Conservation (phyloP, 2,888 invertebrate species). For the Tipula vernalis region DNA sequence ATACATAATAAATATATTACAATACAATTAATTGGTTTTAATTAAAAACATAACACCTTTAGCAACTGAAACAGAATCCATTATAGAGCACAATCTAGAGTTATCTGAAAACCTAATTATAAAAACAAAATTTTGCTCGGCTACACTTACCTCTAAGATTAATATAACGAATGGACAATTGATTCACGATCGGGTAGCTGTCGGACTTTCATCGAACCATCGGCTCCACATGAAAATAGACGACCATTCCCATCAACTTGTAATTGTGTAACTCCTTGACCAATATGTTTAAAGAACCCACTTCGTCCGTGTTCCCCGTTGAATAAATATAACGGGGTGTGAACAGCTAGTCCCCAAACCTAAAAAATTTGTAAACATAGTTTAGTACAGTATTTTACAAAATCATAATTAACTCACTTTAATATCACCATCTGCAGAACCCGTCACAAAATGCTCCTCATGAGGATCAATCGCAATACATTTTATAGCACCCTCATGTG, state of each 20-base stretch:
- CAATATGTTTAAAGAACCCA: conserved; percentile 95
- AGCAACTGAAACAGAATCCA: too few species aligned
- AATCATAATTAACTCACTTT: conserved; percentile 45
- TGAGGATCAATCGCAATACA: conserved; percentile 88
- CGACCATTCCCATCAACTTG: conserved; percentile 80
- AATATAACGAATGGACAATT: conserved; percentile 43
- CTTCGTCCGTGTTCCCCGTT: conserved; percentile 91
- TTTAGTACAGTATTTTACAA: neutral
- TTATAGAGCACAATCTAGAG: too few species aligned
- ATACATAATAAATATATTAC: too few species aligned
- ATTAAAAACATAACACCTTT: too few species aligned
- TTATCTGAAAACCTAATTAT: too few species aligned
- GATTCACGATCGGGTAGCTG: conserved; percentile 73
- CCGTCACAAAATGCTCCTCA: conserved; percentile 94
- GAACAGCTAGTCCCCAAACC: conserved; percentile 88
- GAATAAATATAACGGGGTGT: conserved; percentile 76
- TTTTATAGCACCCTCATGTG: conserved; percentile 90
- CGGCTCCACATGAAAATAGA: conserved; percentile 95
- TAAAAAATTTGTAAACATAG: conserved; percentile 32
- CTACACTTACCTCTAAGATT: conserved; percentile 18
- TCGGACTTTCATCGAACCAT: conserved; percentile 96
- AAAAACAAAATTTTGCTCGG: too few species aligned
- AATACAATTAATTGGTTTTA: too few species aligned
- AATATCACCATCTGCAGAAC: conserved; percentile 85
- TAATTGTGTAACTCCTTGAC: conserved; percentile 92